phyloP scores from a whole-genome alignment of 1,140 invertebrate species.

The Pararge aegeria region DNA sequence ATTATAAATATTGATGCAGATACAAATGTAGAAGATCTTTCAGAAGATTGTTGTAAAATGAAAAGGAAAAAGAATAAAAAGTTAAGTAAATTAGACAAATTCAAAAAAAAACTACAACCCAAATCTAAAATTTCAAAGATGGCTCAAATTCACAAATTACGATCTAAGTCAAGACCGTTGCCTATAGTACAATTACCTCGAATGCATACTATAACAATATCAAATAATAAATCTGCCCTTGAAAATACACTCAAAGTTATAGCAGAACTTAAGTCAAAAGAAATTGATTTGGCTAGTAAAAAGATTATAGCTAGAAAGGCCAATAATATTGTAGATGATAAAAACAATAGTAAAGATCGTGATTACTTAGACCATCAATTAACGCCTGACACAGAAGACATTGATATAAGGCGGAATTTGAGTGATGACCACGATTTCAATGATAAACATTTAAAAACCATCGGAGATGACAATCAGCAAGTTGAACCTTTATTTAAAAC shows the following conservation, averaged over 20 bases:
- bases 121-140: conserved; percentile 52
- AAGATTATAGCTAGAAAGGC: conserved; percentile 3
- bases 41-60: conserved; percentile 1
- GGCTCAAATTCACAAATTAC: conserved; percentile 29
- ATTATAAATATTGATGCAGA: neutral
- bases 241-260: conserved; percentile 61
- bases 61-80: conserved; percentile 37
- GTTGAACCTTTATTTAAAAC: conserved; percentile 14
- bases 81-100: conserved; percentile 50
- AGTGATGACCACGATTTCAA: neutral
- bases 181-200: conserved; percentile 18
- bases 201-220: conserved; percentile 26
- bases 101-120: conserved; percentile 49
- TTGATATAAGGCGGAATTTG: neutral
- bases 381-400: neutral
- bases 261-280: conserved; percentile 47
- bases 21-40: conserved; percentile 1
- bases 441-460: neutral
- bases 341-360: conserved; percentile 3
- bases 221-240: conserved; percentile 53
- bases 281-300: conserved; percentile 26
- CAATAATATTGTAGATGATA: neutral
- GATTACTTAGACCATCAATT: neutral
- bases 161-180: conserved; percentile 25
- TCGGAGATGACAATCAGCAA: neutral